Conservation (phyloP, 2,888 invertebrate genomes). For the Omphaloscelis lunosa region DNA sequence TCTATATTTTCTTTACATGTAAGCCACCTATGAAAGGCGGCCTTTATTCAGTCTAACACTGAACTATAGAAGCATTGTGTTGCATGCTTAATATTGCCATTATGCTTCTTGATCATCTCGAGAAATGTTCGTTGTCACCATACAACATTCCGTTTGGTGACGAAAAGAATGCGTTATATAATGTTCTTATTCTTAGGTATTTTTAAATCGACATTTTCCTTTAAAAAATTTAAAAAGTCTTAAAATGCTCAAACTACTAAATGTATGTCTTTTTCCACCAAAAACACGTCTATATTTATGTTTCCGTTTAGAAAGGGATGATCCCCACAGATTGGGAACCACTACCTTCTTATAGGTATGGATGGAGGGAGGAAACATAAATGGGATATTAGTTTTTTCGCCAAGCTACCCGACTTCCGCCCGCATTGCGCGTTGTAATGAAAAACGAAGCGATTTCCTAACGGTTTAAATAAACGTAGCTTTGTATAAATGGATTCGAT, state of each 20-base stretch:
- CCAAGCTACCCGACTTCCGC: constrained; percentile 81
- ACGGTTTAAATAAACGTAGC: constrained; percentile 68
- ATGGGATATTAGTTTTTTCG: constrained; percentile 88
- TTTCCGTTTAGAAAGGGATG: constrained; percentile 30
- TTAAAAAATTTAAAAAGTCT: neutral
- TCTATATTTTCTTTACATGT: too few relatives aligned
- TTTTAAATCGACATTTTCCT: neutral
- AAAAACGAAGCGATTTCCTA: constrained; percentile 87
- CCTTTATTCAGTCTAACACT: neutral
- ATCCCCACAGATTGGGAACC: constrained; percentile 65
- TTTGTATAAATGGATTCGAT: constrained; percentile 59
- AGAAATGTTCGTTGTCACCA: neutral
- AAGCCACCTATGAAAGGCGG: too few relatives aligned
- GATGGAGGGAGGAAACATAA: constrained; percentile 82
- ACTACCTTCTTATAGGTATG: constrained; percentile 62
- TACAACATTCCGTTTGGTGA: neutral
- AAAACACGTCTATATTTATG: constrained; percentile 23
- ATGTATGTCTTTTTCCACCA: neutral
- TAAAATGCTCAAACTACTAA: neutral
- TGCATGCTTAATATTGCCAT: too few relatives aligned
- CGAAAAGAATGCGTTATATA: too few relatives aligned
- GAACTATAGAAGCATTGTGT: neutral
- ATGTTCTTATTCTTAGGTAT: neutral
- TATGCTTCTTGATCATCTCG: neutral
- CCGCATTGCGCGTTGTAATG: constrained; percentile 82